Base-by-base conservation (phyloP, 2,888 invertebrate species). In the Colletes collaris region DNA sequence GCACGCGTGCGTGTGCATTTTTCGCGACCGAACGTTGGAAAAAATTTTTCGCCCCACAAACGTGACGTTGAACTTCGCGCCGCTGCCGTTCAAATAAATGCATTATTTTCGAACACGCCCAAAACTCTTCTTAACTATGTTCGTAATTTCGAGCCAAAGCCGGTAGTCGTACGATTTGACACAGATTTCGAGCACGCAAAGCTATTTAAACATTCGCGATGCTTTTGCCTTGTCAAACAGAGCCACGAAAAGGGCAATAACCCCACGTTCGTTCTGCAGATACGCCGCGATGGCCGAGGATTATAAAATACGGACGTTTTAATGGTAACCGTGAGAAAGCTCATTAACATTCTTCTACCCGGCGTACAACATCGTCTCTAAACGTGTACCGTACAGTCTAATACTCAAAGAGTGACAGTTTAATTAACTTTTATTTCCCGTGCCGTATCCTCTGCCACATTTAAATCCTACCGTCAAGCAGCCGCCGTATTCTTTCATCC, bases 381-480 rank as follows among this genome's bases (percentile, higher is more conserved):
- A 4, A 58, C 10, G 49, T 35, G n/a, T 7, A 46, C 13, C 66
- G n/a, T 35, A 49, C 27, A 40, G n/a, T 55, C 40, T 13, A 46
- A 16, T n/a, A 55, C 19, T 11, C 4, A 16, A 16, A 49, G 35
- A 16, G 35, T 19, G 49, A 19, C 19, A 49, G 40, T n/a, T 50
- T 19, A 11, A 60, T 66, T 53, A 73, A 56, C 63, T 46, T 68
- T 74, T 62, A 44, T 58, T 63, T 52, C 44, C 52, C 8, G n/a
- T 1, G 27, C 27, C 5, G 13, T 50, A 49, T 58, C 56, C 13
- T 3, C 63, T 49, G 56, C 37, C 46, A n/a, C 16, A n/a, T 69
- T 62, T 44, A 44, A 55, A 62, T 55, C 55, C 46, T 3, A 3
- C 55, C 16, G 11, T 40, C 62, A 16, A 40, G 40, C 16, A n/a